Conservation (phyloP, 1,140 invertebrate species). For the Pseudomyrmex gracilis region DNA sequence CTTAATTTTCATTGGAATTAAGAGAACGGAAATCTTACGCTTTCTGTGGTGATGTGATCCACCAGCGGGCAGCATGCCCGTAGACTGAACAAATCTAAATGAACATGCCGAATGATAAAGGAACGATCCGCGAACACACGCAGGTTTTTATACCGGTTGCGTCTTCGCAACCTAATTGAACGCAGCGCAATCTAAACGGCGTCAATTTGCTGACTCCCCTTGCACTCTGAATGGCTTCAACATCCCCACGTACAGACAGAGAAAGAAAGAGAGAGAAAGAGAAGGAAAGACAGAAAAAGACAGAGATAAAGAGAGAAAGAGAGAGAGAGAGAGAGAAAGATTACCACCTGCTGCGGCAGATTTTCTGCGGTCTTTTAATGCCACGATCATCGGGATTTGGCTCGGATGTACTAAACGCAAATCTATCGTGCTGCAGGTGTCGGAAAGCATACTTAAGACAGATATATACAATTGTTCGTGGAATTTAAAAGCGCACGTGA, state of each 20-base stretch:
- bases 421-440: constrained; percentile 37
- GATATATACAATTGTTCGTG: constrained; percentile 1
- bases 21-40: constrained; percentile 34
- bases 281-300: constrained; percentile 15
- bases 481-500: background rate
- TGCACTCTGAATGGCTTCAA: constrained; percentile 45
- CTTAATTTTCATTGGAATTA: constrained; percentile 59
- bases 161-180: constrained; percentile 72
- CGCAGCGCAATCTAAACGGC: constrained; percentile 76
- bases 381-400: constrained; percentile 57
- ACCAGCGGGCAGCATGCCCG: background rate
- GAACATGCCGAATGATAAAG: constrained; percentile 55
- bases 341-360: constrained; percentile 61
- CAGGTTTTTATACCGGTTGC: constrained; percentile 59
- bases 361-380: constrained; percentile 66
- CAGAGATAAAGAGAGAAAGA: constrained; percentile 9
- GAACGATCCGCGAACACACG: constrained; percentile 28
- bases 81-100: constrained; percentile 39
- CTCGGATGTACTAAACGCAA: background rate
- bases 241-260: constrained; percentile 8
- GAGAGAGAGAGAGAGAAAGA: constrained; percentile 6
- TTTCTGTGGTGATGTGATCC: constrained; percentile 26
- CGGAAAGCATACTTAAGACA: constrained; percentile 1
- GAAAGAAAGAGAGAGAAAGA: background rate
- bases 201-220: constrained; percentile 71